Base-by-base conservation (phyloP, 2,113 vertebrate species). In the Centropristis striata region DNA sequence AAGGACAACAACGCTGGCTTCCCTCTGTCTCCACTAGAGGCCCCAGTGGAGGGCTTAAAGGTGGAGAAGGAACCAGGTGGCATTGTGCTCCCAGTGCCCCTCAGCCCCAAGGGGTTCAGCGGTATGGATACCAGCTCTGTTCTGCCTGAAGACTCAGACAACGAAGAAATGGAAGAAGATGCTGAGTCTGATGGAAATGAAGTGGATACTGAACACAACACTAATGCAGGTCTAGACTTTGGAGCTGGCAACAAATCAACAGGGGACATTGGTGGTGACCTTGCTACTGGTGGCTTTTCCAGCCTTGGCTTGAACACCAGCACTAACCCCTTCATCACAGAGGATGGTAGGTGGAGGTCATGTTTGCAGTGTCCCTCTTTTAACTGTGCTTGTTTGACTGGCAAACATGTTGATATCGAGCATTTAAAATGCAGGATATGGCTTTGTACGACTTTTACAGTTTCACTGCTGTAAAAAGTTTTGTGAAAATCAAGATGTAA, bases 331-430 rank as follows among this genome's bases (percentile, higher is more conserved):
- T 83, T 92, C 75, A 75, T 83, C 55, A 53, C 73, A 50, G 7
- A 78, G 50, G 91, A 94, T 88, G 95, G 95, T 96, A 95, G 93
- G 95, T 96, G 69, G 49, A 87, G 58, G 21, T 42, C 53, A 27
- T 50, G 44, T 74, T 50, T 78, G 32, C 21, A 55, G 14, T 41
- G 39, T 61, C 18, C 1, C 14, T 1, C 4, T 46, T 68, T 12
- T 46, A 53, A 32, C 28, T 46, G 18, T 53, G 18, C 11, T 59
- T 68, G 13, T 46, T 25, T 71, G 8, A 42, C 8, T 63, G 18
- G 3, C 25, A 67, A 44, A 68, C 32, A 64, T 66, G 36, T 47
- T 27, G 23, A 66, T 27, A 8, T 28, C 4, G 44, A 27, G 14
- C 59, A 13, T 74, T 60, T n/a, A n/a, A n/a, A n/a, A n/a, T n/a